Evolutionary conservation across 2,113 vertebrate genomes (phyloP), one percentile per base, ranked within the genome.

Genomic region (Electrona antarctica): DNA sequence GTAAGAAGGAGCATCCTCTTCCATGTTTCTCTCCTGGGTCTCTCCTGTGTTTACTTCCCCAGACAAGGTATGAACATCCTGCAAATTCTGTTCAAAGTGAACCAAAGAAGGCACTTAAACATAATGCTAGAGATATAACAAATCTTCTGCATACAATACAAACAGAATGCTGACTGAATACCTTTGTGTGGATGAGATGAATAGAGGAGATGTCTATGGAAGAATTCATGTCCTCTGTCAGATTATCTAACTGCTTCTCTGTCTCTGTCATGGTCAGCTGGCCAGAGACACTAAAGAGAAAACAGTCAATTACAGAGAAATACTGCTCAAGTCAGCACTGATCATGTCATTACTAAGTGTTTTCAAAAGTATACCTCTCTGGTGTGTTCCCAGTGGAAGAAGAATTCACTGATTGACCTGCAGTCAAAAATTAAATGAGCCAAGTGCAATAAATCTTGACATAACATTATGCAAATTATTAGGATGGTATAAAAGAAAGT

Each of bases 341-440:
- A 21, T 21, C 21, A 62, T 14, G n/a, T 47, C 46, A 62, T 62
- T 14, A 47, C 8, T 21, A 3, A 3, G 8, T 33, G 21, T 51
- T 67, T 1, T 28, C 13, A 60, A 45, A 84, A 72, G 65, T 33
- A 71, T 88, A 91, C 90, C 81, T 78, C 46, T 86, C 80, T 72
- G 71, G 13, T 50, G 14, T 46, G 33, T 76, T 68, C 71, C 87
- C 83, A n/a, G 60, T n/a, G 10, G 73, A 48, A 54, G 73, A 45
- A 45, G 57, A 47, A 64, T 12, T 12, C 12, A 64, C 47, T 60
- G 10, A 33, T 67, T 51, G 55, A 72, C 33, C 83, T 87, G 68
- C 7, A 67, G 67, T 80, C 66, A 84, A 8, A 82, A 61, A 74
- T 71, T 54, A 11, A 60, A 65, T 46, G 28, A 14, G 49, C 2